Evolutionary conservation across 2,113 vertebrate species (phyloP), one percentile per base, ranked within the genome.

Genomic region (Oxygymnocypris stewartii): DNA sequence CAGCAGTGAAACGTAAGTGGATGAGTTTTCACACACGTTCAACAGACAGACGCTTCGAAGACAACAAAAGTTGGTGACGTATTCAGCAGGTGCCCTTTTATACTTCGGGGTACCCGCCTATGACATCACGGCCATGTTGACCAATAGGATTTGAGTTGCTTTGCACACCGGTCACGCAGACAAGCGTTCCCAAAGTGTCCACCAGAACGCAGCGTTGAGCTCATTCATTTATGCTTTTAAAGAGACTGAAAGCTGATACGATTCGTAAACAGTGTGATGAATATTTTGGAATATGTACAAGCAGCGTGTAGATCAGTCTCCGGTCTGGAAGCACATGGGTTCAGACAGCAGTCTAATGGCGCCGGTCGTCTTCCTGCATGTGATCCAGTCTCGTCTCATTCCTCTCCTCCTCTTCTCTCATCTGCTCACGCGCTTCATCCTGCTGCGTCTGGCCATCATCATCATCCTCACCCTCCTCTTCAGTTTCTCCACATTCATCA

Each of bases 391-490:
- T 90, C 0, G 6, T 28, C 13, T 89, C 92, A 25, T 3, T 63
- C 31, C 49, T 81, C 37, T 81, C 90, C 0, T 59, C 71, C 14
- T 54, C 89, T 28, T 76, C 90, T n/a, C 28, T 71, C 51, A 57
- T 81, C 75, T 74, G 23, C 31, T 85, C 54, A 23, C 18, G 18
- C 2, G 20, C 54, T 57, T 63, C 80, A 4, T 63, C 67, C 67
- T 82, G 86, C 47, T 73, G 9, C 20, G 20, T 23, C 69, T 73
- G 9, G 20, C 18, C 91, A 0, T 94, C 94, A 79, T 94, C 94
- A 79, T 95, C 95, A 0, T 89, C 61, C 0, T 89, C 86, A 0
- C 89, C 20, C 0, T 91, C 90, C 89, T 94, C 96, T n/a, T 94
- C 90, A 40, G 94, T 84, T 18, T 87, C 67, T 51, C 83, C 85